Conservation (phyloP, 2,888 invertebrate species). For the Anthrax anthrax region DNA sequence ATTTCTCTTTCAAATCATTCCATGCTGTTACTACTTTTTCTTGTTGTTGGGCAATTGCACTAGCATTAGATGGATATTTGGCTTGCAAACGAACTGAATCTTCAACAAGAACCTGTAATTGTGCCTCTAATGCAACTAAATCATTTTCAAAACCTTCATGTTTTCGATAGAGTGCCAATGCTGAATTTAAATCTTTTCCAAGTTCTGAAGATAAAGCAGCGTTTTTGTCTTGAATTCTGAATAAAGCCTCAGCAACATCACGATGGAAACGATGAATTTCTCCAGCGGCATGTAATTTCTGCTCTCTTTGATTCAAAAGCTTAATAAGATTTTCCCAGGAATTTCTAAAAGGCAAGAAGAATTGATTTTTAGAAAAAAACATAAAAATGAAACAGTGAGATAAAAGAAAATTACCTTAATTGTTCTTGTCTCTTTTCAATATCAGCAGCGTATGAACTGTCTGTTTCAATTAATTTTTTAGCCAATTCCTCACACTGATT, state of each 20-base stretch:
- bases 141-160: constrained; percentile 93
- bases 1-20: constrained; percentile 69
- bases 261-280: constrained; percentile 96
- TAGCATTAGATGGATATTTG: constrained; percentile 84
- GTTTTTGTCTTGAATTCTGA: constrained; percentile 80
- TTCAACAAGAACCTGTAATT: constrained; percentile 78
- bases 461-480: constrained; percentile 70
- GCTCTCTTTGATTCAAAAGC: constrained; percentile 72
- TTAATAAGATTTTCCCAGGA: constrained; percentile 81
- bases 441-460: constrained; percentile 71
- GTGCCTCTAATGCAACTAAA: constrained; percentile 79
- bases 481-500: constrained; percentile 82
- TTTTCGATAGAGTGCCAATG: constrained; percentile 63
- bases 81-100: constrained; percentile 79
- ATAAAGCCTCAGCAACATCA: constrained; percentile 81
- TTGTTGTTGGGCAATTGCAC: constrained; percentile 78
- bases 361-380: not conserved
- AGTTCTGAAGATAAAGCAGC: constrained; percentile 69
- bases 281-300: constrained; percentile 81
- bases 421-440: constrained; percentile 78
- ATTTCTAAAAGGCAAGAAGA: constrained; percentile 39
- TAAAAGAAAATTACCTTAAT: constrained; percentile 73
- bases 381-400: not conserved
- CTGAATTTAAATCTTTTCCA: constrained; percentile 73
- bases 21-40: constrained; percentile 74